These are phyloP conservation scores for Actinernus sp. DNA, from an alignment of 92 coral and sea anemone genomes.

Conservation along the genomic window DNA sequence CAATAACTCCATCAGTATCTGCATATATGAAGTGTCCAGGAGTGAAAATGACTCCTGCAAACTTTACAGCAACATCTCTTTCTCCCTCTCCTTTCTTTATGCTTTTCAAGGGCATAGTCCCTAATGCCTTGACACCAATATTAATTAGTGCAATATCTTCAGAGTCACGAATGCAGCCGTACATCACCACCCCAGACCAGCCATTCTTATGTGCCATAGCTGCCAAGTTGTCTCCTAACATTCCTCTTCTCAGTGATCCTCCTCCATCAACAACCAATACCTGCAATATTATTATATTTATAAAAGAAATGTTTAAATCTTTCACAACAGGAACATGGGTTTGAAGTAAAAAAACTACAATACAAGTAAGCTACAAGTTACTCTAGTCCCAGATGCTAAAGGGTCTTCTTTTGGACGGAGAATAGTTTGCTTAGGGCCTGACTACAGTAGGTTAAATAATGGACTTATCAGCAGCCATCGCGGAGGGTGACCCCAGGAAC, in stretches of 20 bases:
- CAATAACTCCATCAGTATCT: conserved; percentile 93
- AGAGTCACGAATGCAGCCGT: conserved; percentile 90
- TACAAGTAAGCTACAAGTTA: no score
- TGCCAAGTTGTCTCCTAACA: conserved; percentile 95
- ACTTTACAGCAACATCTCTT: conserved; percentile 83
- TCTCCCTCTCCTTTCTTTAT: conserved; percentile 90
- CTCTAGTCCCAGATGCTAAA: no score
- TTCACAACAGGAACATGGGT: no score
- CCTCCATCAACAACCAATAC: conserved; percentile 98
- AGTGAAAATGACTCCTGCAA: conserved; percentile 85
- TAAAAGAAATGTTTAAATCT: no score
- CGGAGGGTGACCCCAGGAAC: no score
- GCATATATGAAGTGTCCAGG: conserved; percentile 96
- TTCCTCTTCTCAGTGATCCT: conserved; percentile 91
- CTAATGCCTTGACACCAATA: conserved; percentile 93
- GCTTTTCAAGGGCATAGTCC: conserved; percentile 89
- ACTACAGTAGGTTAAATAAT: no score
- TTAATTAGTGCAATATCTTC: conserved; percentile 76
- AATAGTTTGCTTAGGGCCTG: no score
- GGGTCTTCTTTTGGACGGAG: no score
- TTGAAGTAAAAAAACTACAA: no score
- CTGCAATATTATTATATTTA: no score
- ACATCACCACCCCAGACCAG: conserved; percentile 95
- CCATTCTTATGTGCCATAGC: conserved; percentile 78
- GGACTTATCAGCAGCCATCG: no score